These are phyloP conservation scores for Spodoptera littoralis DNA, from an alignment of 2,888 invertebrate genomes.

Conservation along the genomic window DNA sequence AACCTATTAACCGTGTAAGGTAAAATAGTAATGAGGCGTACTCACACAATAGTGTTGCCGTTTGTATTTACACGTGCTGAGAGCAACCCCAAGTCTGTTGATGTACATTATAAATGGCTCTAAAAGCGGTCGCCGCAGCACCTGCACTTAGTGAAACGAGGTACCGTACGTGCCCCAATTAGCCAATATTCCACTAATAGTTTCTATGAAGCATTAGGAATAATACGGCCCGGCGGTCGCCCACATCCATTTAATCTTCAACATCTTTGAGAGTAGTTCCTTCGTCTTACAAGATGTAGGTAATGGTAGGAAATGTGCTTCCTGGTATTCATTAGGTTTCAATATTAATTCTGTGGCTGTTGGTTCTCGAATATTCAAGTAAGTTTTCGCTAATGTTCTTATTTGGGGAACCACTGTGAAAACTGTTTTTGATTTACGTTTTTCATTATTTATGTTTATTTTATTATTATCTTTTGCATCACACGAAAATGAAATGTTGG, in stretches of 20 bases:
- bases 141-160: slow-evolving; percentile 61
- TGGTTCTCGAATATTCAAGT: neutral
- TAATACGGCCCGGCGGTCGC: slow-evolving; percentile 42
- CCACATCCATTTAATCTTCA: slow-evolving; percentile 39
- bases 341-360: slow-evolving; percentile 1
- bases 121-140: slow-evolving; percentile 62
- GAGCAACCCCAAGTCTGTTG: slow-evolving; percentile 40
- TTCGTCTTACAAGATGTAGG: slow-evolving; percentile 17
- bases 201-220: slow-evolving; percentile 53
- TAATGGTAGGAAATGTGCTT: slow-evolving; percentile 2
- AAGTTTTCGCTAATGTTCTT: neutral
- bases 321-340: neutral
- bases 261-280: slow-evolving; percentile 28
- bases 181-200: slow-evolving; percentile 62
- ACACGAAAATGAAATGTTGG: no score
- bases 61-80: slow-evolving; percentile 37
- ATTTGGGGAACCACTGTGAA: slow-evolving; percentile 1
- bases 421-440: neutral
- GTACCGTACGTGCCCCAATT: slow-evolving; percentile 59
- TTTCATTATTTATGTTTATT: no score
- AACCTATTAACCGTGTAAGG: slow-evolving; percentile 37
- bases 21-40: slow-evolving; percentile 42
- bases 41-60: slow-evolving; percentile 36
- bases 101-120: slow-evolving; percentile 65
- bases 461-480: no score